Evolutionary conservation across 1,140 invertebrate genomes (phyloP), one percentile per base, ranked within the genome.

Genomic region (Sesamia nonagrioides): DNA sequence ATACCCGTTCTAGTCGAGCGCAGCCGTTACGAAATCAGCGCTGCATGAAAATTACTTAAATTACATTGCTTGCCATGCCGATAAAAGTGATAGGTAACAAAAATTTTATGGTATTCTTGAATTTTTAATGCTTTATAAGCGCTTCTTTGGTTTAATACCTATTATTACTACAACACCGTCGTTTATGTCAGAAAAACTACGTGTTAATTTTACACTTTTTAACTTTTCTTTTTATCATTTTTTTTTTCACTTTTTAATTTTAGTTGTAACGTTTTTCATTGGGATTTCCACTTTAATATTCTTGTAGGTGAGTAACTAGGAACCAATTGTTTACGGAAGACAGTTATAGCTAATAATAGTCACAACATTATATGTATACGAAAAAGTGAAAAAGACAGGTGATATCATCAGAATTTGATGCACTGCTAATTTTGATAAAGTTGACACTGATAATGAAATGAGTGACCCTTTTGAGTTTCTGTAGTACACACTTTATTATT

Each of bases 1-100:
- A 93, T 93, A 94, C 90, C 88, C 91, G 92, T 94, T 93, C 92
- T 93, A 92, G 90, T 92, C 89, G 89, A 92, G 84, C 89, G 92
- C 91, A 91, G 91, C 92, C 92, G 92, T 94, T 94, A 93, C 92
- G 91, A 94, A 94, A 94, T 93, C 91, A 90, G 79, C 90, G 89
- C 92, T 91, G 89, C 92, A 93, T 93, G 90, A 94, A 94, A 93
- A 92, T 91, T 90, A 40, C 6, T 6, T 40, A 91, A 85, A 89
- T 6, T 40, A 91, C 86, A 89, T 80, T 79, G 81, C 84, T 86
- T 72, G 78, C 80, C 76, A 79, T 84, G 84, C 80, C 78, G 78
- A 88, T 89, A 86, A 8, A 27, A 11, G 52, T 69, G 72, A 79
- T 80, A 27, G 27, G 27, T 27, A 80, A 76, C 63, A 72, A 63